Conservation (phyloP, 2,888 invertebrate species). For the Drosophila sordidapex region DNA sequence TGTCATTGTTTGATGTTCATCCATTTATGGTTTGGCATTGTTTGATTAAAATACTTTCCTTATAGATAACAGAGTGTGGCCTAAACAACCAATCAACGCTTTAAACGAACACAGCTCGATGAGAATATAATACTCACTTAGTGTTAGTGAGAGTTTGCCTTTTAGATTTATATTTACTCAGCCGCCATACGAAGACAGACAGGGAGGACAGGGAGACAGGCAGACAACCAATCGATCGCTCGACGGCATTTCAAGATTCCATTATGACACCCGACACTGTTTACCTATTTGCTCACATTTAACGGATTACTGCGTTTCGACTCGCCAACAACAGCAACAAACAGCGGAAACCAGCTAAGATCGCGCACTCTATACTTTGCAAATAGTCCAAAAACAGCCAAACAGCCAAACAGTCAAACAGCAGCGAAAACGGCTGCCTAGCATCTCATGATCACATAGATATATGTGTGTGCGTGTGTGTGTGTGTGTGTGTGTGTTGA, state of each 20-base stretch:
- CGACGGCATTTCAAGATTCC: conserved; percentile 46
- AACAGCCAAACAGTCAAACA: conserved; percentile 33
- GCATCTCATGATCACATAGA: conserved; percentile 32
- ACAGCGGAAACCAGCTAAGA: conserved; percentile 52
- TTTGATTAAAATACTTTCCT: conserved; percentile 14
- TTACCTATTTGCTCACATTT: conserved; percentile 83
- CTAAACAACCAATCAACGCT: conserved; percentile 45
- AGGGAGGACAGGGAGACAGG: not conserved
- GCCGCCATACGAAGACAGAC: not conserved
- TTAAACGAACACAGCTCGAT: not conserved
- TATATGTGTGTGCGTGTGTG: not conserved
- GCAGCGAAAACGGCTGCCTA: conserved; percentile 38
- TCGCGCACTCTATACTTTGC: conserved; percentile 47
- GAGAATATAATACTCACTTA: conserved; percentile 12
- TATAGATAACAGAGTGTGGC: conserved; percentile 25
- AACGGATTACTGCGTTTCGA: conserved; percentile 83
- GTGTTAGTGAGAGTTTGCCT: conserved; percentile 13
- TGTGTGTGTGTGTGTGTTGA: not conserved
- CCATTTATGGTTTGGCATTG: conserved; percentile 61
- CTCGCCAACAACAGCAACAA: conserved; percentile 11
- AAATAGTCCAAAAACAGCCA: conserved; percentile 33
- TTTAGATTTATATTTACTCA: conserved; percentile 4
- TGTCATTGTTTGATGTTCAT: conserved; percentile 34
- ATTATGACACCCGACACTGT: conserved; percentile 78
- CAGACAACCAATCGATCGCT: conserved; percentile 50